Evolutionary conservation across 2,888 invertebrate genomes (phyloP).

Genomic region (Sarcophaga rosellei): DNA sequence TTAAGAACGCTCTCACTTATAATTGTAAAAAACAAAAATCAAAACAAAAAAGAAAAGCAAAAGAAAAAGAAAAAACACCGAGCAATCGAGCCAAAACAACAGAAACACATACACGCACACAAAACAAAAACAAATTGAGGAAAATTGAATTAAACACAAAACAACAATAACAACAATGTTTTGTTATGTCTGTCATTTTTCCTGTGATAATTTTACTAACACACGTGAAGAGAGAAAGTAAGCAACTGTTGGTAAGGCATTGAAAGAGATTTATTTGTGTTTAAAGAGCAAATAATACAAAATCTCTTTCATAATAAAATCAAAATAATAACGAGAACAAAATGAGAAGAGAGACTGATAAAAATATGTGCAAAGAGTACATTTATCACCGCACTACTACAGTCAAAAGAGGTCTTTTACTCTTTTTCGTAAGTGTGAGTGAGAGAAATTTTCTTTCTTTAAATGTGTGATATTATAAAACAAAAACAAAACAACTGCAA

Average conservation of each 20-base stretch:
- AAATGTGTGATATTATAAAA: too few species aligned
- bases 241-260: background rate
- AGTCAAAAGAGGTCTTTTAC: too few species aligned
- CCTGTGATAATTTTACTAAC: background rate
- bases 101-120: background rate
- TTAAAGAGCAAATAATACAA: too few species aligned
- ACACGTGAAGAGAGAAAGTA: background rate
- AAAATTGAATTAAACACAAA: conserved; percentile 28
- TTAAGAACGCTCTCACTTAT: background rate
- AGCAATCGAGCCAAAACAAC: background rate
- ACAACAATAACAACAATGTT: background rate
- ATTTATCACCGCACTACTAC: too few species aligned
- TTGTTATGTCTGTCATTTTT: background rate
- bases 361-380: too few species aligned
- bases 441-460: too few species aligned
- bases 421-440: too few species aligned
- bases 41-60: background rate
- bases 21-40: background rate
- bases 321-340: too few species aligned
- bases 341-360: too few species aligned
- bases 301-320: too few species aligned
- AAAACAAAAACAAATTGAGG: background rate
- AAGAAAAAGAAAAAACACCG: background rate
- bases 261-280: background rate
- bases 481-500: too few species aligned